phyloP scores from a whole-genome alignment of 2,888 invertebrate species.

The Tenthredo livida region DNA sequence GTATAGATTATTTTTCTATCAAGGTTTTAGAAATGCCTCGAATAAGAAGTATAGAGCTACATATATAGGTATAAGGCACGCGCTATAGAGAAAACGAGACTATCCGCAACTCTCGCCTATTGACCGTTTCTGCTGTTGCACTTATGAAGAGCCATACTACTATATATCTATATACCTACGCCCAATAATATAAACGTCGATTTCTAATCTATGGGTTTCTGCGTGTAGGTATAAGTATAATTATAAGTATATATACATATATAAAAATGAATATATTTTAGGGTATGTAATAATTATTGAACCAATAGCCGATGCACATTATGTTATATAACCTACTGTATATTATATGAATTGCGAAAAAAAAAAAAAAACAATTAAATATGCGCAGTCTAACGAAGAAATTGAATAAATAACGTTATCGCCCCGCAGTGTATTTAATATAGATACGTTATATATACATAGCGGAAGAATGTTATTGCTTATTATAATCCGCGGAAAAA shows the following conservation, averaged over 20 bases:
- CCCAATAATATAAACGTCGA: background rate
- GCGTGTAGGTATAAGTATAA: no score
- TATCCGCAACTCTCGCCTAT: background rate
- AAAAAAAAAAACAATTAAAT: background rate
- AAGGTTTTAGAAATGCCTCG: background rate
- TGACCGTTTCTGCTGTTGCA: background rate
- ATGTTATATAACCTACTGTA: background rate
- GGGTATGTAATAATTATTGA: no score
- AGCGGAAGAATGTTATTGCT: background rate
- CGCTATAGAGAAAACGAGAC: background rate
- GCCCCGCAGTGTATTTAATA: background rate
- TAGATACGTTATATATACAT: background rate
- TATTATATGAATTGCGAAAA: background rate
- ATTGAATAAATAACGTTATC: background rate
- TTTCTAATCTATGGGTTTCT: background rate
- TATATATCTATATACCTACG: background rate
- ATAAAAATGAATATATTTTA: no score
- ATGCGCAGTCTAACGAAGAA: background rate
- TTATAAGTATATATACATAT: no score
- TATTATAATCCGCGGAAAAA: background rate
- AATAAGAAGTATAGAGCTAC: background rate
- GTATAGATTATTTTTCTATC: background rate
- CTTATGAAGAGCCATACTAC: background rate
- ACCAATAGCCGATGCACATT: background rate
- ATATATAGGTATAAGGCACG: background rate